Conservation (phyloP, 2,113 vertebrate genomes). For the Formicarius rufipectus region DNA sequence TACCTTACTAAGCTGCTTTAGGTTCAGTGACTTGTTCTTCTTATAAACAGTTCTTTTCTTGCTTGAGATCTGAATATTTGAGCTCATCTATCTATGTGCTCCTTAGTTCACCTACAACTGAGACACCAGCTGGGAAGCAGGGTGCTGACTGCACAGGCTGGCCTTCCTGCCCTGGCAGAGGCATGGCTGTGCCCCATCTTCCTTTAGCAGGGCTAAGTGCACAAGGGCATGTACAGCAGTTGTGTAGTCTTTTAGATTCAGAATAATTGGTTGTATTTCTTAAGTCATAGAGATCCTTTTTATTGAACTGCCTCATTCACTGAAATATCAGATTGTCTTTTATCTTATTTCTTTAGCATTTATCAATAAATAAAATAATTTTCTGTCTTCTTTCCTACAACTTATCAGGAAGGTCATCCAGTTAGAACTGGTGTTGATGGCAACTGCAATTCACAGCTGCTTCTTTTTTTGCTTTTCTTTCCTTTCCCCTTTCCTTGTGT, state of each 20-base stretch:
- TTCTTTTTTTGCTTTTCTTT: neutral
- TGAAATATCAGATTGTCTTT: neutral
- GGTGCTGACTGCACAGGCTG: neutral
- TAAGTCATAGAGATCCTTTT: neutral
- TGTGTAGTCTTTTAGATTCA: neutral
- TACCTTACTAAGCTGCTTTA: neutral
- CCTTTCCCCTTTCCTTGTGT: neutral
- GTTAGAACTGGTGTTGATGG: neutral
- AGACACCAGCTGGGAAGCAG: too few relatives aligned
- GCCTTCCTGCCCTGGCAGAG: neutral
- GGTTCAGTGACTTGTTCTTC: neutral
- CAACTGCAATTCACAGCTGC: neutral
- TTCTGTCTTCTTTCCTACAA: neutral
- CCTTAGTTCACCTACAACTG: neutral
- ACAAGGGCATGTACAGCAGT: neutral
- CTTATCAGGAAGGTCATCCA: neutral
- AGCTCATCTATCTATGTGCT: neutral
- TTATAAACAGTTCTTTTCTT: neutral
- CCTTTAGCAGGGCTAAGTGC: neutral
- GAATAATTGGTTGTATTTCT: neutral
- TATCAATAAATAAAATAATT: neutral
- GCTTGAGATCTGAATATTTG: neutral
- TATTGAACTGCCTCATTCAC: neutral
- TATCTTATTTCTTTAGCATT: neutral
- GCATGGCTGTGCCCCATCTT: neutral